phyloP scores from a whole-genome alignment of 2,797 vertebrate species.

The Acomys russatus region DNA sequence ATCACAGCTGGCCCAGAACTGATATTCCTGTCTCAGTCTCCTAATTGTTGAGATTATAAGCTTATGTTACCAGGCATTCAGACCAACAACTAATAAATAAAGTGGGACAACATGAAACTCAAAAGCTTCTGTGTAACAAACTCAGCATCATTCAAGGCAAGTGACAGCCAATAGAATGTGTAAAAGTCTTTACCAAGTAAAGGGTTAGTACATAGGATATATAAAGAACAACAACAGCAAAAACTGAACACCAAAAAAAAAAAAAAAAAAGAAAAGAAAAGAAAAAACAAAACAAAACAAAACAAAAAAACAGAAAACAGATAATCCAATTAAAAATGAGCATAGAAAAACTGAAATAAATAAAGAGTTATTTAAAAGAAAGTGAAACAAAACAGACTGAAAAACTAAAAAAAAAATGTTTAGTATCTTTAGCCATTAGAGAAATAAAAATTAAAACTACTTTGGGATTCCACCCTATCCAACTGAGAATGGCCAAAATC shows the following conservation, averaged over 20 bases:
- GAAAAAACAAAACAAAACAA: no score
- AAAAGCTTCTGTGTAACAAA: background rate
- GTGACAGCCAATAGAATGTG: background rate
- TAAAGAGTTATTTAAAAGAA: background rate
- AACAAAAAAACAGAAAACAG: background rate
- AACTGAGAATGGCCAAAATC: background rate
- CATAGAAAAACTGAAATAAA: background rate
- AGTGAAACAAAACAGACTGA: background rate
- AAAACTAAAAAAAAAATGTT: background rate
- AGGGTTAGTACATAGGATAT: background rate
- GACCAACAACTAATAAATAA: background rate
- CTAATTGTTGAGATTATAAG: background rate
- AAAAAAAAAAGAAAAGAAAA: no score
- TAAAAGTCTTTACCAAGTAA: background rate
- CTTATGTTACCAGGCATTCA: background rate
- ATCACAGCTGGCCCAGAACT: background rate
- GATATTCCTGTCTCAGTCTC: background rate
- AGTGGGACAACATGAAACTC: background rate
- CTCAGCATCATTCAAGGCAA: background rate
- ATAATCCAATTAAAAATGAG: background rate
- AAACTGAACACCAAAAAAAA: background rate
- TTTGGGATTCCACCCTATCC: background rate
- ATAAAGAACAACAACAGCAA: background rate
- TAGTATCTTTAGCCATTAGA: background rate
- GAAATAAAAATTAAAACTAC: background rate